Evolutionary conservation across 1,140 invertebrate species (phyloP).

Genomic region (Idris sp.): DNA sequence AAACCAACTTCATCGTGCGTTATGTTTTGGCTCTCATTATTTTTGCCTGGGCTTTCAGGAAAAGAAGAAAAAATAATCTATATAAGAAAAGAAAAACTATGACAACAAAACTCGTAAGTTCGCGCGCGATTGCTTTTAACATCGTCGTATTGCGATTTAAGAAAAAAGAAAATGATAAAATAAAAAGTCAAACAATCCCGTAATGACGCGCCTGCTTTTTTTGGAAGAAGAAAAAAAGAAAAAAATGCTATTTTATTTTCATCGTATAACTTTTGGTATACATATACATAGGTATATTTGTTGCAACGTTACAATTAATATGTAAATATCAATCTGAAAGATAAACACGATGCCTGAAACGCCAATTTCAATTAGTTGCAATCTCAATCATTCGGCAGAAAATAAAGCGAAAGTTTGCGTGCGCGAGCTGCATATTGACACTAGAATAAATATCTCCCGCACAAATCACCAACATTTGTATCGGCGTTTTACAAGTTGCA

Average conservation of each 20-base stretch:
- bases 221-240: too few species aligned
- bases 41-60: constrained; percentile 27
- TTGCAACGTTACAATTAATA: constrained; percentile 12
- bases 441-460: constrained; percentile 32
- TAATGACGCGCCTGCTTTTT: constrained; percentile 2
- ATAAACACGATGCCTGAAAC: too few species aligned
- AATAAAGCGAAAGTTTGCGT: constrained; percentile 27
- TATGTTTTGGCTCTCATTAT: constrained; percentile 52
- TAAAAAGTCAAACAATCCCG: background rate
- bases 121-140: constrained; percentile 26
- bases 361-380: constrained; percentile 44
- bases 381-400: constrained; percentile 19
- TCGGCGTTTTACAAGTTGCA: constrained; percentile 15
- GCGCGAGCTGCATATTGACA: constrained; percentile 23
- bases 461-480: constrained; percentile 18
- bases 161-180: constrained; percentile 2
- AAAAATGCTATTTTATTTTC: too few species aligned
- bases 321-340: constrained; percentile 18
- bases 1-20: constrained; percentile 52
- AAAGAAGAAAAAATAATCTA: too few species aligned
- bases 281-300: background rate
- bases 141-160: background rate
- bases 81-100: constrained; percentile 28
- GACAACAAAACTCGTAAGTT: constrained; percentile 14
- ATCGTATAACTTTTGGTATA: too few species aligned